Evolutionary conservation across 2,888 invertebrate species (phyloP).

Genomic region (Siphlonurus alternatus): DNA sequence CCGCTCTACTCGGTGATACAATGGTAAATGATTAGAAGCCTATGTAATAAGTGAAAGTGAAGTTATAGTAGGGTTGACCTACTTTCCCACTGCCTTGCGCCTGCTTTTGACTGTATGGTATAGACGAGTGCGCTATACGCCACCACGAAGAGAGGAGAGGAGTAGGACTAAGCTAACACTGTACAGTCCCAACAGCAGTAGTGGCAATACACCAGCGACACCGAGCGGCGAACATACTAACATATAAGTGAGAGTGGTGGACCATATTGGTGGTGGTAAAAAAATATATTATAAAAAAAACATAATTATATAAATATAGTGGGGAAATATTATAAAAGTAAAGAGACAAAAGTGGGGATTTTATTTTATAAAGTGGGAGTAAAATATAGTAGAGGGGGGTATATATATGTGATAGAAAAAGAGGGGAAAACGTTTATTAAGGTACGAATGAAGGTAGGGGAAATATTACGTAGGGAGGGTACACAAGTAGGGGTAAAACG

Average conservation of each 20-base stretch:
- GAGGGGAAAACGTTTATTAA: too few species aligned
- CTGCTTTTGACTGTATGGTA: neutral
- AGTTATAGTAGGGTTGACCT: conserved; percentile 3
- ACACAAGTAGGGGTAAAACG: neutral
- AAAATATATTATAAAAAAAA: neutral
- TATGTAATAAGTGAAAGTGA: conserved; percentile 78
- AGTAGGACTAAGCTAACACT: neutral
- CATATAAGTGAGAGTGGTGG: neutral
- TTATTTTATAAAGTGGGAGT: neutral
- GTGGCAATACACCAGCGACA: neutral
- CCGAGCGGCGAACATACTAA: neutral
- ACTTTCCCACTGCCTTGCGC: neutral
- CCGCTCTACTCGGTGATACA: conserved; percentile 39
- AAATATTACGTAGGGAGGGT: too few species aligned
- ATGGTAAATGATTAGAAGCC: conserved; percentile 54
- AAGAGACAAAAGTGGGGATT: neutral
- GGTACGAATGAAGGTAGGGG: neutral
- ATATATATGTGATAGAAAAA: neutral
- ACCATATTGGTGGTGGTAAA: too few species aligned
- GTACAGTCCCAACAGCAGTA: neutral
- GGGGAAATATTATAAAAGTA: too few species aligned
- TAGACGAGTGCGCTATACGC: too few species aligned
- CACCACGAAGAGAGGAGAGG: neutral
- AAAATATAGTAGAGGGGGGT: neutral
- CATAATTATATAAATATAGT: too few species aligned